A percentile compares a stretch with the other conserved stretches of the same genome.
phyloP scores from a whole-genome alignment of 2,113 vertebrate genomes.

The Aptenodytes patagonicus region DNA sequence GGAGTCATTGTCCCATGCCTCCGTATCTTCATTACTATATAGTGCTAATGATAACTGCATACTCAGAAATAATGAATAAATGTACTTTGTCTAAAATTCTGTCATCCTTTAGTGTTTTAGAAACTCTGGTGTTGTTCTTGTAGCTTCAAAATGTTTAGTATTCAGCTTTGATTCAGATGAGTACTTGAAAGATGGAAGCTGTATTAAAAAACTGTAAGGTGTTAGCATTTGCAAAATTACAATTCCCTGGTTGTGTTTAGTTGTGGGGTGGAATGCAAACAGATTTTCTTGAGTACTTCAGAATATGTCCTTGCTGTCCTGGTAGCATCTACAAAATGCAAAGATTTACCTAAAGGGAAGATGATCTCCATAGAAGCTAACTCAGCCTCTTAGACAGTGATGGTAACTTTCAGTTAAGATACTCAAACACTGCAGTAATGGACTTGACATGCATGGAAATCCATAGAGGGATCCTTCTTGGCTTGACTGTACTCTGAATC shows the following conservation, averaged over 20 bases:
- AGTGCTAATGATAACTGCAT: neutral
- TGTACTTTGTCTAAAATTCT: neutral
- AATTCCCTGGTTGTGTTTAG: neutral
- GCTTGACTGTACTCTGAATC: neutral
- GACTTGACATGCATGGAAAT: neutral
- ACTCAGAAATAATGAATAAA: neutral
- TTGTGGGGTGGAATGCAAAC: neutral
- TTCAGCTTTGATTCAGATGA: neutral
- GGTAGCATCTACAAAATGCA: neutral
- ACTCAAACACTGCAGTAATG: neutral
- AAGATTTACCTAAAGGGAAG: neutral
- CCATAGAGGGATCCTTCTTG: neutral
- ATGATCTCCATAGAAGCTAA: neutral
- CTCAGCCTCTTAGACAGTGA: neutral
- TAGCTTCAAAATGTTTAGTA: neutral
- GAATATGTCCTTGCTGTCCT: neutral
- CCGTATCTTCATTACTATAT: neutral
- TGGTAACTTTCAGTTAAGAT: neutral
- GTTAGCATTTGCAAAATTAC: neutral
- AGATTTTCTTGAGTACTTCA: neutral
- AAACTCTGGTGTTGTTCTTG: neutral
- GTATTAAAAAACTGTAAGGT: neutral
- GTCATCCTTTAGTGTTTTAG: neutral
- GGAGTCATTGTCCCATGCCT: neutral
- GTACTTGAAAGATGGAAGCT: neutral